Evolutionary conservation across 2,113 vertebrate genomes (phyloP).

Genomic region (Guaruba guarouba): DNA sequence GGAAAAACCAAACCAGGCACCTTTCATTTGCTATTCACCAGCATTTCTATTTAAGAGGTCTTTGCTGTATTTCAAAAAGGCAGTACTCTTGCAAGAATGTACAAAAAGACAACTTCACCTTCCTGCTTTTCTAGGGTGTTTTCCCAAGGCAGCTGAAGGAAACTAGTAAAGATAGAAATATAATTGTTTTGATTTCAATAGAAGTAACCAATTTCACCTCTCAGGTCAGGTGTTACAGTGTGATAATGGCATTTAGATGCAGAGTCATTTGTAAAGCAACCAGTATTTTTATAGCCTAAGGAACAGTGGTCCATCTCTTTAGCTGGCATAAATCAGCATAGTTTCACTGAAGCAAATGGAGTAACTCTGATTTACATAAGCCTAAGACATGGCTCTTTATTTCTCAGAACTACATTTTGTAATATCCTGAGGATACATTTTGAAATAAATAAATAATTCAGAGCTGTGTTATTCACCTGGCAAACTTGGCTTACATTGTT

Average conservation of each 20-base stretch:
- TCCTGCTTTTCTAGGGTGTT: not conserved
- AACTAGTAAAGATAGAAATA: not conserved
- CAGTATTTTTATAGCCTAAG: conserved; percentile 18
- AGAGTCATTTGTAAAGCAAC: conserved; percentile 18
- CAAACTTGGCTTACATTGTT: not conserved
- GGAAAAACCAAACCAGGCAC: not conserved
- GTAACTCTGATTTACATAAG: conserved; percentile 31
- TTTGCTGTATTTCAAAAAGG: not conserved
- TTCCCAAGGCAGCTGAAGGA: not conserved
- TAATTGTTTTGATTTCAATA: conserved; percentile 46
- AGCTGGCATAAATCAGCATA: not conserved
- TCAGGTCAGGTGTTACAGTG: conserved; percentile 4
- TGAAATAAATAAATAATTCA: conserved; percentile 52
- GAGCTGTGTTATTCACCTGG: not conserved
- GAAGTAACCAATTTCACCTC: conserved; percentile 33
- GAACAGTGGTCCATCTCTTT: not conserved
- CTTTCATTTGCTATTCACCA: not conserved
- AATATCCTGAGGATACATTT: not conserved
- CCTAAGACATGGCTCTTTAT: not conserved
- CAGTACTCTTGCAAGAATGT: not conserved
- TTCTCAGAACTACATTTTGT: not conserved
- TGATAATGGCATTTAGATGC: conserved; percentile 35
- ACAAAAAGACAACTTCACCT: not conserved
- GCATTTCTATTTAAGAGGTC: not conserved
- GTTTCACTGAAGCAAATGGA: not conserved